Base-by-base conservation (phyloP, 2,113 vertebrate species). In the Chaetorhynchus papuensis region DNA sequence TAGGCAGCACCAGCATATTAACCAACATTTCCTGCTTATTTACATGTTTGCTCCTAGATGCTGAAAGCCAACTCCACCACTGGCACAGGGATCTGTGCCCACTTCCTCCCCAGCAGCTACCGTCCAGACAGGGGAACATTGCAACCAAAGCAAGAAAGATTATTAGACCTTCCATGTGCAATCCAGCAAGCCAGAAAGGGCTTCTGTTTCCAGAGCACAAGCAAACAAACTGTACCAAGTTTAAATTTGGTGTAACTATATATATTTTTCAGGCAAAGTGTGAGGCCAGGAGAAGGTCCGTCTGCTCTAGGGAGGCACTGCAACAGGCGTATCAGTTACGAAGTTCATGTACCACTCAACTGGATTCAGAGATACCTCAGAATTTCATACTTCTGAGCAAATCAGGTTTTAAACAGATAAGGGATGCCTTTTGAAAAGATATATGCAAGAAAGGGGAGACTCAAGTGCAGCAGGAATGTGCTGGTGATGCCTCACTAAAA, bases 1-100 rank as follows among this genome's bases (percentile, higher is more conserved):
- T 18, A 54, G 0, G 2, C 22, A 87, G 27, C 63, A 87, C 28
- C 49, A 75, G 41, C 49, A 68, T 81, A 94, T 83, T 92, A 91
- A 83, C 44, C 71, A 77, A 64, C 21, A 71, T 87, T 96, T 94
- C 81, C 69, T 89, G 64, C 91, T 89, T 94, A 78, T 93, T 94
- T 92, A 84, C 61, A 86, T 81, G 45, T n/a, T 86, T 90, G 11
- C 60, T 74, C 82, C 84, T 96, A 76, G 74, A 87, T 85, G 83
- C 47, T 53, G 54, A 60, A 90, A 86, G 68, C 64, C 76, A 85
- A 0, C 47, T 89, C 27, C 59, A 84, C 57, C 53, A 59, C 68
- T 89, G 72, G 82, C 50, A 61, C 27, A 65, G 60, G 39, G 18
- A 87, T 77, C 27, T 68, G 27, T 50, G 54, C 53, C 91, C 80